Base-by-base conservation (phyloP, 2,113 vertebrate species). In the Megaleporinus macrocephalus region DNA sequence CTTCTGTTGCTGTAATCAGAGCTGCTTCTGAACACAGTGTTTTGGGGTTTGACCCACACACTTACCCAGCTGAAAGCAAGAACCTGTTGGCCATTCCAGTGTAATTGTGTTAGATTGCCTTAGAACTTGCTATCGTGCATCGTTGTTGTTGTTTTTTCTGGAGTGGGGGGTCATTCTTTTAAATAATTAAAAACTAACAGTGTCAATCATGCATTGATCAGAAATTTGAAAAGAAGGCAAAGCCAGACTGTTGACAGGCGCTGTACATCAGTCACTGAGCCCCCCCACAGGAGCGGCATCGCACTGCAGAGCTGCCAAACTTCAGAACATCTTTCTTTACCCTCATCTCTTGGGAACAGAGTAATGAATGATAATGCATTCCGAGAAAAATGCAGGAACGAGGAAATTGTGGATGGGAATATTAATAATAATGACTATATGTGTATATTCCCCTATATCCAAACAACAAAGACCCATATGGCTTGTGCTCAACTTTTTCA, bases 301-400 rank as follows among this genome's bases (percentile, higher is more conserved):
- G 1, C n/a, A 26, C 57, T 26, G 9, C 24, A 36, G 72, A 73
- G 57, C 63, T 65, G 70, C 57, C 68, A 63, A 44, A 62, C 59
- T 29, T 33, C 57, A 63, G 27, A 33, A 65, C 49, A 22, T 57
- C 22, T 78, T 47, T 80, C 68, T 80, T 65, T 36, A 24, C 20
- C 62, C 22, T 53, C 27, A 51, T 55, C 70, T 47, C 79, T 24
- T 24, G 79, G 74, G 79, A 68, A 75, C 24, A 68, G n/a, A 75
- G 79, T 57, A 55, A 81, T 66, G 20, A 75, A 68, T 75, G 61
- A 61, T 55, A 73, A 80, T 80, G 12, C 73, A 73, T 80, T 51
- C 79, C 47, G 73, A 73, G 20, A 80, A 80, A 65, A 80, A 80
- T 80, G 69, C 79, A 80, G 69, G 79, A 27, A 74, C 13, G 24